Evolutionary conservation across 2,888 invertebrate genomes (phyloP).

Genomic region (Eugnorisma glareosa): DNA sequence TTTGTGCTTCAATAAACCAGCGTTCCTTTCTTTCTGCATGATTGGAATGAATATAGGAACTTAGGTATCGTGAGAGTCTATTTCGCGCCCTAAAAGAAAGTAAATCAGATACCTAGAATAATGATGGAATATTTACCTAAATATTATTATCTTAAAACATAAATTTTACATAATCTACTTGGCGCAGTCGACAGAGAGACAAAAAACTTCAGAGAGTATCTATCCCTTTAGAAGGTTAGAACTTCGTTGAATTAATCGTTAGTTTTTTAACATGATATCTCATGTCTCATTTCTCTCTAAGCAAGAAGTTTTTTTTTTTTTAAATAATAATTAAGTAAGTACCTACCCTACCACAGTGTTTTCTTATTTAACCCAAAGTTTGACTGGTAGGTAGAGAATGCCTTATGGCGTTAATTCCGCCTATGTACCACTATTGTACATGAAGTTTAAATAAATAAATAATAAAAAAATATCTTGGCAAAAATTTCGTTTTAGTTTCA

Average conservation of each 20-base stretch:
- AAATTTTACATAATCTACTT: background rate
- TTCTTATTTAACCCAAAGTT: too few relatives aligned
- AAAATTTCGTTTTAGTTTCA: background rate
- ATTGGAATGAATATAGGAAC: background rate
- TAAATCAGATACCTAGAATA: background rate
- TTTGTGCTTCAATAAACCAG: conserved; percentile 13
- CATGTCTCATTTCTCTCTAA: too few relatives aligned
- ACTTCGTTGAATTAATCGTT: background rate
- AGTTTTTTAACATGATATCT: background rate
- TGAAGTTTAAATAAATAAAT: too few relatives aligned
- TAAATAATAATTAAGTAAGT: too few relatives aligned
- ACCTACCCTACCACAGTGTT: too few relatives aligned
- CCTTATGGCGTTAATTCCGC: too few relatives aligned
- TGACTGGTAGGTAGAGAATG: too few relatives aligned
- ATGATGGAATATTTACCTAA: background rate
- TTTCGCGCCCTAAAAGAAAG: background rate
- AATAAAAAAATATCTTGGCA: too few relatives aligned
- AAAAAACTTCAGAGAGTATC: background rate
- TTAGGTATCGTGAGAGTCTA: background rate
- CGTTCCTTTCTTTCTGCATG: conserved; percentile 7
- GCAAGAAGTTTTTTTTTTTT: too few relatives aligned
- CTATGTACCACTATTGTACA: too few relatives aligned
- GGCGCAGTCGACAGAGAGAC: background rate
- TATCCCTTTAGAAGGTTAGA: background rate
- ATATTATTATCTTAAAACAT: background rate